Evolutionary conservation across 2,888 invertebrate genomes (phyloP).

Genomic region (Dichetophora obliterata): DNA sequence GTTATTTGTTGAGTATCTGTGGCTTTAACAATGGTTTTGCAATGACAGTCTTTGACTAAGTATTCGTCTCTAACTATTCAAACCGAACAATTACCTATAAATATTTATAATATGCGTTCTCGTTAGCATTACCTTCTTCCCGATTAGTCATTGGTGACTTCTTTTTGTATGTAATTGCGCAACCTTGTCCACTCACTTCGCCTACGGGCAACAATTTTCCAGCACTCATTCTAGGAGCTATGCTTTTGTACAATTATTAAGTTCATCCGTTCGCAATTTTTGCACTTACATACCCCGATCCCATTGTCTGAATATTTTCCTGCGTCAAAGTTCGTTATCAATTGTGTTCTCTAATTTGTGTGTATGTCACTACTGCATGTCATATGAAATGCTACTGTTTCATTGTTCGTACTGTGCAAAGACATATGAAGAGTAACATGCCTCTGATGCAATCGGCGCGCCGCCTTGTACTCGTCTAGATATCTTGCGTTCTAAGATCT

Average conservation of each 20-base stretch:
- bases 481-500: not conserved
- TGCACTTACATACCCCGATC: not conserved
- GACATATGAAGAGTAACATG: not conserved
- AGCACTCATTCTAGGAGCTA: conserved; percentile 3
- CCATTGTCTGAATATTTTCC: not conserved
- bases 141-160: not conserved
- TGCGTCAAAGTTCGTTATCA: not conserved
- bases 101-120: not conserved
- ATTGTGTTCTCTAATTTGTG: not conserved
- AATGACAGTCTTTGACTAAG: no score
- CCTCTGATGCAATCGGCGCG: not conserved
- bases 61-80: no score
- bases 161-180: not conserved
- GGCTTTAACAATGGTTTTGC: no score
- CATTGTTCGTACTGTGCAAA: not conserved
- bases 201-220: conserved; percentile 31
- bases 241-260: conserved; percentile 17
- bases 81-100: no score
- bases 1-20: no score
- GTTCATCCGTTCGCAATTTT: conserved; percentile 35
- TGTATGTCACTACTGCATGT: conserved; percentile 15
- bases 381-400: conserved; percentile 14
- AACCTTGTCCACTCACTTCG: conserved; percentile 22
- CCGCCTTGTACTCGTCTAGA: not conserved
- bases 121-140: not conserved